Conservation (phyloP, 2,888 invertebrate genomes). For the Tupiocoris notatus region DNA sequence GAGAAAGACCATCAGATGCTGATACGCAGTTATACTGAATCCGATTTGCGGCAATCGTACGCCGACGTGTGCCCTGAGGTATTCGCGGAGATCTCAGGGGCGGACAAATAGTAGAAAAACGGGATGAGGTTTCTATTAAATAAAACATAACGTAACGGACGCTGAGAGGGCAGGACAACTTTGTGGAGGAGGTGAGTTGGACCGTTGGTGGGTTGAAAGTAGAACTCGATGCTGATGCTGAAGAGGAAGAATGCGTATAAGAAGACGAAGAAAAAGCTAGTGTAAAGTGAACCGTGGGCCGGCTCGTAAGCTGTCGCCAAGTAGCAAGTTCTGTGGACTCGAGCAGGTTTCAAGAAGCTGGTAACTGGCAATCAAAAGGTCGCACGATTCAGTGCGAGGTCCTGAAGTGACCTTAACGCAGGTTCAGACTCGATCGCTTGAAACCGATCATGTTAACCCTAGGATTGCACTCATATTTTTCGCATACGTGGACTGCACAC, state of each 20-base stretch:
- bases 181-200: neutral
- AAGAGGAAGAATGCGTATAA: neutral
- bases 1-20: no score
- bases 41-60: neutral
- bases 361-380: neutral
- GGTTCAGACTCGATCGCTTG: no score
- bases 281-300: no score
- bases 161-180: neutral
- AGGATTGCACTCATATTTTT: no score
- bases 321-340: neutral
- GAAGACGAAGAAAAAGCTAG: neutral
- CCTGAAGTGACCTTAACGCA: neutral
- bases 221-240: neutral
- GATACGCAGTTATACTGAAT: neutral
- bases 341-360: neutral
- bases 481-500: no score
- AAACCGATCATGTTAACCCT: no score
- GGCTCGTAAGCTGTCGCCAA: neutral
- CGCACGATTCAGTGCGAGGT: neutral
- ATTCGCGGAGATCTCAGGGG: neutral
- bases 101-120: conserved; percentile 20
- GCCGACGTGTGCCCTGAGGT: neutral
- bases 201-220: neutral
- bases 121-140: conserved; percentile 23
- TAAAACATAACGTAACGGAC: conserved; percentile 23